Evolutionary conservation across 2,797 vertebrate genomes (phyloP), one percentile per base, ranked within the genome.

Genomic region (Rhinella marina): DNA sequence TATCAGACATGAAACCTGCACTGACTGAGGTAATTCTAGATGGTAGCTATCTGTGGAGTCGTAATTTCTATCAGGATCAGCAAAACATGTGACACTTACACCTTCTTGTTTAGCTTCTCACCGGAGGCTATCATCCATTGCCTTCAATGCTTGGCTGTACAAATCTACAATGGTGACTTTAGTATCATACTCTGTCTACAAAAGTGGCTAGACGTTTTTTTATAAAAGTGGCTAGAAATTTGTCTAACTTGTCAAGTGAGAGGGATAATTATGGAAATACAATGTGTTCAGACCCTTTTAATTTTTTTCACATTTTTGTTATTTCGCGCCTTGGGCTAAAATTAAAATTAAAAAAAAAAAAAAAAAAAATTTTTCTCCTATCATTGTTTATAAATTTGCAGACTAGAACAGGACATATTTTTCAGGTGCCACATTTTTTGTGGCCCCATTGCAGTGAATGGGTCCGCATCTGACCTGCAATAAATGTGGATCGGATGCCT

Each of bases 1-100:
- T 25, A 81, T 64, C 79, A 62, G 79, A 81, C 59, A 81, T 41
- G 25, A 23, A 50, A 81, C 32, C 56, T 81, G 54, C 78, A 61
- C 77, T 19, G 78, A 41, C 17, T 7, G 11, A 21, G 27, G 54
- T 29, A 81, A 59, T 81, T 64, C n/a, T 27, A 81, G 59, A 48
- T 81, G 57, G 19, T 6, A 81, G 41, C 61, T 81, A 61, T 81
- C 78, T 56, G 25, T 77, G 27, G 4, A 59, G 78, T 21, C 78
- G 32, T 59, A 19, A 32, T 5, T 32, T 81, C 56, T 81, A 25
- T 54, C 75, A 77, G 73, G 14, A 77, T 77, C 73, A 54, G 73
- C 73, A 80, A 29, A 61, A 41, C 56, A 80, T 41, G 17, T 62
- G 54, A 62, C 78, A 80, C 57, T 17, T 80, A 32, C 76, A 57